A percentile compares a stretch with the other conserved stretches of the same genome.
phyloP scores from a whole-genome alignment of 2,888 invertebrate genomes.

The Drosophila bunnanda region DNA sequence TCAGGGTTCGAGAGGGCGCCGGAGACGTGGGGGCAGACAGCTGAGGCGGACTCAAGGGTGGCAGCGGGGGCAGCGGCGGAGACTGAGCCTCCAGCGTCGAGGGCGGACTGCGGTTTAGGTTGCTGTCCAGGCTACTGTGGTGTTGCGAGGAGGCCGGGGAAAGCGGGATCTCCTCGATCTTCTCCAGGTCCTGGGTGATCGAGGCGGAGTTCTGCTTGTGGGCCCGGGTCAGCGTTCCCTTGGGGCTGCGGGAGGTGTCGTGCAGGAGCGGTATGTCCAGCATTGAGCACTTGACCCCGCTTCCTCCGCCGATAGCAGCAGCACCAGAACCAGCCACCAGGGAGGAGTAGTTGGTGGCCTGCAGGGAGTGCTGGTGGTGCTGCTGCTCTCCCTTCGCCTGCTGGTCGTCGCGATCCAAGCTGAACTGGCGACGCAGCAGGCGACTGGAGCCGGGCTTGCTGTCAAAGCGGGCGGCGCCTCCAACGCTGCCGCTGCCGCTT shows the following conservation, averaged over 20 bases:
- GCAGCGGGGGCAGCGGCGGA: constrained; percentile 60
- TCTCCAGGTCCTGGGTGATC: constrained; percentile 88
- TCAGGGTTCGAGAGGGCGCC: constrained; percentile 77
- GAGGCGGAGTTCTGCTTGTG: constrained; percentile 90
- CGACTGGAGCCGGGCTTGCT: constrained; percentile 85
- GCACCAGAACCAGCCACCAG: constrained; percentile 55
- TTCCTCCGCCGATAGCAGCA: constrained; percentile 13
- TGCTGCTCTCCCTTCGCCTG: constrained; percentile 75
- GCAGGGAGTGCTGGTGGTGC: constrained; percentile 74
- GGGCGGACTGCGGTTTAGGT: constrained; percentile 84
- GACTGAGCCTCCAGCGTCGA: constrained; percentile 78
- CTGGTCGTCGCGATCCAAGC: constrained; percentile 88
- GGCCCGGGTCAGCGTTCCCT: constrained; percentile 82
- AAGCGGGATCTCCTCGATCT: constrained; percentile 88
- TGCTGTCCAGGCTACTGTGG: constrained; percentile 84
- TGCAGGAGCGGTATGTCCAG: constrained; percentile 83
- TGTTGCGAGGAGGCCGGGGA: constrained; percentile 85
- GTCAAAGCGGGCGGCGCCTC: constrained; percentile 60
- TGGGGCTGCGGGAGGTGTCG: constrained; percentile 83
- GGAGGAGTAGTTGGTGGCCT: constrained; percentile 65
- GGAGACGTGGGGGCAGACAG: constrained; percentile 80
- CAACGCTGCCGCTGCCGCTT: constrained; percentile 56
- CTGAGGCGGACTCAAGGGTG: constrained; percentile 55
- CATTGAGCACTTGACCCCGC: constrained; percentile 71
- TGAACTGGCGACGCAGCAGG: constrained; percentile 88